Evolutionary conservation across 2,888 invertebrate species (phyloP), one percentile per base, ranked within the genome.

Genomic region (Synergus umbraculus): DNA sequence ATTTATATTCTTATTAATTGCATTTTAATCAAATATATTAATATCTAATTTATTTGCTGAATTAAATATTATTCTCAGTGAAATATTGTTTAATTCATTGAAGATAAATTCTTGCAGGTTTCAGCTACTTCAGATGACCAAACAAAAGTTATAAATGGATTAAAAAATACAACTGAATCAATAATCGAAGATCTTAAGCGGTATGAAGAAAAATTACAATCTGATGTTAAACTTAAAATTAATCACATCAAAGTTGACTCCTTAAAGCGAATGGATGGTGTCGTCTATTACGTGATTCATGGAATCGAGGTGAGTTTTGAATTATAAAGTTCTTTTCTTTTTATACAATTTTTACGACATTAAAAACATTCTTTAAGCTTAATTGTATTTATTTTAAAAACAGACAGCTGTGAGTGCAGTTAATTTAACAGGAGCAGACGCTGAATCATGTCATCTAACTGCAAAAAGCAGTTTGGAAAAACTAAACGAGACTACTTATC

Each of bases 351-450:
- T 60, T 60, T 4, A 49, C 7, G 1, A 64, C 1, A 13, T 13
- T 2, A 64, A 15, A 65, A 65, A 13, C 44, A 13, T 18, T 18
- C 12, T 18, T 67, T 7, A 46, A 12, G 0, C 15, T 49, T 49
- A 15, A 15, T 49, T n/a, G 0, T 49, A 5, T 49, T 49, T 8
- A 0, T n/a, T 54, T 46, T 7, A 8, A 49, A 54, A 49, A 13
- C 8, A 69, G 73, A 73, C 73, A 7, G 73, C 73, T 29, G 73
- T 73, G 4, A 73, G 73, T 37, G 73, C 73, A 54, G 73, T 73
- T 3, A 73, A 73, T 10, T 5, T 73, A 9, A 73, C 73, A 37
- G 73, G 73, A n/a, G n/a, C 49, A 15, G 73, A 73, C 41, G 73
- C 73, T n/a, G 54, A 37, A 73, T 54, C 73, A 54, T 73, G 73